Conservation (phyloP, 2,113 vertebrate genomes). For the Crotalus helleri region DNA sequence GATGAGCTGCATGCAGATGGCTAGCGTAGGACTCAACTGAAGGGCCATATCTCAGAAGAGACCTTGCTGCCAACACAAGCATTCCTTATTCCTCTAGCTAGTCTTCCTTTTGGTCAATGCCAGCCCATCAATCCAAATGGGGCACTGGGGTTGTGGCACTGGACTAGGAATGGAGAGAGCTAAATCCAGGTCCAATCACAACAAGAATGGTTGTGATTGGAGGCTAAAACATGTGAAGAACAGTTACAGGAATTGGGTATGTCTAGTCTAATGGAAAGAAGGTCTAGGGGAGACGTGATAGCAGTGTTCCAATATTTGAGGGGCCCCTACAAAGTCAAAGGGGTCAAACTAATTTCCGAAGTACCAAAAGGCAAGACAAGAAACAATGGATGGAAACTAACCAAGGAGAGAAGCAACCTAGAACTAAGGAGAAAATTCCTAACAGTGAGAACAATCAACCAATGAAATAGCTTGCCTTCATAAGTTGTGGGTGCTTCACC, state of each 20-base stretch:
- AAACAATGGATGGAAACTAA: too few relatives aligned
- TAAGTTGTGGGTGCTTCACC: too few relatives aligned
- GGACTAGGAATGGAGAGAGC: neutral
- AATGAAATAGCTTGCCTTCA: too few relatives aligned
- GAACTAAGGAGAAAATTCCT: too few relatives aligned
- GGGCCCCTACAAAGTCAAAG: neutral
- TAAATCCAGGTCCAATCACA: neutral
- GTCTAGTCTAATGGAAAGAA: neutral
- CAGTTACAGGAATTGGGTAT: neutral
- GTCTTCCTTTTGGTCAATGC: neutral
- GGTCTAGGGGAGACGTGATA: neutral
- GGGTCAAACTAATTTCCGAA: too few relatives aligned
- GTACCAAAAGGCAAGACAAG: too few relatives aligned
- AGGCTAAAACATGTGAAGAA: neutral
- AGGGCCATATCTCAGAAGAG: neutral
- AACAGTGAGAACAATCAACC: too few relatives aligned
- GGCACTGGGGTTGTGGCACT: neutral
- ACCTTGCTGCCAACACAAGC: too few relatives aligned
- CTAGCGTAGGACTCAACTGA: neutral
- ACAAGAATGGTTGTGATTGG: neutral
- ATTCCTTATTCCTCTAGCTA: neutral
- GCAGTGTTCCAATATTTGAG: neutral
- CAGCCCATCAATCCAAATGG: neutral
- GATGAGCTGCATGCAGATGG: neutral
- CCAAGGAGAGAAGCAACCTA: too few relatives aligned